These are phyloP conservation scores for Papilio protenor DNA, from an alignment of 2,888 invertebrate genomes.

Conservation along the genomic window DNA sequence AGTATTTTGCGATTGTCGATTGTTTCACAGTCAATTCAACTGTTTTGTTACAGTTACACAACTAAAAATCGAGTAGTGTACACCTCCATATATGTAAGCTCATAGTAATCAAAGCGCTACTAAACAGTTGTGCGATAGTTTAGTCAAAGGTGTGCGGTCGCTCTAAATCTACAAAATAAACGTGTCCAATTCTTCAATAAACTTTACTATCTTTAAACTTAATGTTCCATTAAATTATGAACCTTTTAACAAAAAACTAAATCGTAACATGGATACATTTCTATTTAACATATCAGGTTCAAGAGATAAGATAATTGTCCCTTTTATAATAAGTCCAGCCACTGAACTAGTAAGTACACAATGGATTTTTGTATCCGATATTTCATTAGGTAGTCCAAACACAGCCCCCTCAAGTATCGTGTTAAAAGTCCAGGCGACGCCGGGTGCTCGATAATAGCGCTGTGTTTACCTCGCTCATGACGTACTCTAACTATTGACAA, in stretches of 20 bases:
- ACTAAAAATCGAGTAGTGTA: no score
- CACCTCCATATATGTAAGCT: no score
- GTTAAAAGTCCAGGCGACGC: conserved; percentile 52
- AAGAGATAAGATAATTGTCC: conserved; percentile 4
- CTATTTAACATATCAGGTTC: conserved; percentile 5
- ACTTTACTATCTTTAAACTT: not conserved
- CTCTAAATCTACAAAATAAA: no score
- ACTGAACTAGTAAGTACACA: conserved; percentile 27
- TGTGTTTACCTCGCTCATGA: conserved; percentile 52
- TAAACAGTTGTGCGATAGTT: no score
- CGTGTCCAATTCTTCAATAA: not conserved
- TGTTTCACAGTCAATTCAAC: no score
- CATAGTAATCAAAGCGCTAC: no score
- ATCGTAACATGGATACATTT: not conserved
- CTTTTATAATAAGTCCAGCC: conserved; percentile 18
- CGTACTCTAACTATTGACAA: conserved; percentile 45
- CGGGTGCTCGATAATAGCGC: conserved; percentile 48
- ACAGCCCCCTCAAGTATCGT: conserved; percentile 47
- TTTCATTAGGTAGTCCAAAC: conserved; percentile 43
- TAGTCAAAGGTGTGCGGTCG: no score
- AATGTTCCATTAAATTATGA: not conserved
- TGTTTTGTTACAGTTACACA: no score
- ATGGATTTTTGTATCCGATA: conserved; percentile 24
- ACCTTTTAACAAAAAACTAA: not conserved
- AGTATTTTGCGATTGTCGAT: no score